These are phyloP conservation scores for Conger conger DNA, from an alignment of 2,113 vertebrate species.

Conservation along the genomic window DNA sequence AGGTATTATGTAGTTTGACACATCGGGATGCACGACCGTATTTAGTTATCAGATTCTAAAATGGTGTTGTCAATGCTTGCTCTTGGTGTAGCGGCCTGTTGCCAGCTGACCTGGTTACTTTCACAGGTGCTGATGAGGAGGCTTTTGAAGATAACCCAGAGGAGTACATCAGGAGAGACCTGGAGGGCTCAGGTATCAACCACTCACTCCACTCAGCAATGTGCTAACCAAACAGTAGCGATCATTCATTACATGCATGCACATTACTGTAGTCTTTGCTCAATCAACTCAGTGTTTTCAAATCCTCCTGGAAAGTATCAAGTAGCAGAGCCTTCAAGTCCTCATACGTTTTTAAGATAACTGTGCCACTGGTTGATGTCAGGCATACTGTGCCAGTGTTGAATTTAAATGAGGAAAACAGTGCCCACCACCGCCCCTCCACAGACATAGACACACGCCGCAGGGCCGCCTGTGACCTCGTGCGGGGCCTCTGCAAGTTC, in stretches of 20 bases:
- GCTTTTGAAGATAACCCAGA: conserved; percentile 99
- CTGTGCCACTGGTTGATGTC: too few relatives aligned
- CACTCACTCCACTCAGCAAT: neutral
- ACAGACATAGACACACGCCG: conserved; percentile 96
- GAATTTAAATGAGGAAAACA: too few relatives aligned
- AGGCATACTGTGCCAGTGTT: too few relatives aligned
- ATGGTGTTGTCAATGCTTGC: neutral
- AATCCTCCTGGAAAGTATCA: too few relatives aligned
- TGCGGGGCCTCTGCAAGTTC: conserved; percentile 95
- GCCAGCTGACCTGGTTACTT: neutral
- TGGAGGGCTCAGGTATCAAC: conserved; percentile 93
- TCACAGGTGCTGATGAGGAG: conserved; percentile 93
- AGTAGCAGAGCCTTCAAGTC: too few relatives aligned
- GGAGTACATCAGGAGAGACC: conserved; percentile 95
- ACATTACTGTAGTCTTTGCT: too few relatives aligned
- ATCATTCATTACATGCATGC: too few relatives aligned
- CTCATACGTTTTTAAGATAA: too few relatives aligned
- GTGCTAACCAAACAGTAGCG: too few relatives aligned
- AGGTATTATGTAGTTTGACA: too few relatives aligned
- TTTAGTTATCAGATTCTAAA: neutral
- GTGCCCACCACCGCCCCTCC: neutral
- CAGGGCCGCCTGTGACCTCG: conserved; percentile 93
- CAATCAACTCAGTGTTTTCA: too few relatives aligned
- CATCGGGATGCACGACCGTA: neutral
- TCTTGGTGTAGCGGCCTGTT: neutral